Evolutionary conservation across 2,113 vertebrate genomes (phyloP).

Genomic region (Taurulus bubalis): DNA sequence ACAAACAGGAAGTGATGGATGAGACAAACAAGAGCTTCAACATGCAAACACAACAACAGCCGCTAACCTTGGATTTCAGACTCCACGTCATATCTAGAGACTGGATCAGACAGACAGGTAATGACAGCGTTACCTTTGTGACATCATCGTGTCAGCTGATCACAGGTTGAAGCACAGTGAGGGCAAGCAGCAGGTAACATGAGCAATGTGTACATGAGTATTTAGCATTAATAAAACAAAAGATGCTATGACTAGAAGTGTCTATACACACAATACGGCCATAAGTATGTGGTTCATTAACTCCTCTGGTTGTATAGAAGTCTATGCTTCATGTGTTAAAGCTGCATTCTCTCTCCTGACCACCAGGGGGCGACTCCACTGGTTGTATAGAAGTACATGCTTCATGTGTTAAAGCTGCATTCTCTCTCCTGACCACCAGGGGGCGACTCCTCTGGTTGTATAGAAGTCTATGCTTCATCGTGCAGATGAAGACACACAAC

Average conservation of each 20-base stretch:
- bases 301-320: not conserved
- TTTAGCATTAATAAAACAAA: not conserved
- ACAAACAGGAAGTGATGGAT: not conserved
- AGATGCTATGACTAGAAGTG: not conserved
- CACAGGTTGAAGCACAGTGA: conserved; percentile 1
- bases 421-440: too few relatives aligned
- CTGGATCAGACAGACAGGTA: conserved; percentile 51
- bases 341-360: too few relatives aligned
- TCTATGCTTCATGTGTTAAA: not conserved
- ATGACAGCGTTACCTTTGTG: conserved; percentile 12
- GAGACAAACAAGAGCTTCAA: not conserved
- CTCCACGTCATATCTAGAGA: conserved; percentile 66
- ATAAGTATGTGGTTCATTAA: not conserved
- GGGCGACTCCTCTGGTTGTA: not conserved
- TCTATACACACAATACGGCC: not conserved
- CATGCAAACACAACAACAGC: conserved; percentile 14
- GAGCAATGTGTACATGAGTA: not conserved
- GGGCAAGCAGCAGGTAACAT: not conserved
- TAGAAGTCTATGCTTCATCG: not conserved
- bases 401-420: too few relatives aligned
- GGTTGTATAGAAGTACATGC: too few relatives aligned
- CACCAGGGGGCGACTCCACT: too few relatives aligned
- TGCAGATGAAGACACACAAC: not conserved
- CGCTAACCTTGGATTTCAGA: conserved; percentile 75
- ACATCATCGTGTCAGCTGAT: conserved; percentile 35